Evolutionary conservation across 2,797 vertebrate species (phyloP).

Genomic region (Xiphophorus birchmanni): DNA sequence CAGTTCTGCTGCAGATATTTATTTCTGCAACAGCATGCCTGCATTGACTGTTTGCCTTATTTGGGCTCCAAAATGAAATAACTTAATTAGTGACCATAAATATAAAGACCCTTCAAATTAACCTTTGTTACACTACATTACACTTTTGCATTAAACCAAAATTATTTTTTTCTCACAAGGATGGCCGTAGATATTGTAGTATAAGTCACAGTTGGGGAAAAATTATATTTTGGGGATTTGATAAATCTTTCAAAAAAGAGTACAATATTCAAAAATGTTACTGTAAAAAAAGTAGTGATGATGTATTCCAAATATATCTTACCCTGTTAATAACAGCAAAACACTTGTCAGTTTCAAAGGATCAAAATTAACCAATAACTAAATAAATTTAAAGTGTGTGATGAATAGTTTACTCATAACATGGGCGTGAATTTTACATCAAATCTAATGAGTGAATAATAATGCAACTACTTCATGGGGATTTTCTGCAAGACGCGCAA

Average conservation of each 20-base stretch:
- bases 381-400: background rate
- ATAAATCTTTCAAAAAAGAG: slow-evolving; percentile 49
- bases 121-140: slow-evolving; percentile 83
- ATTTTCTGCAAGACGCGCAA: background rate
- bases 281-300: slow-evolving; percentile 26
- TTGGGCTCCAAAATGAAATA: slow-evolving; percentile 73
- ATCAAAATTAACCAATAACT: slow-evolving; percentile 12
- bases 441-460: background rate
- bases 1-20: slow-evolving; percentile 74
- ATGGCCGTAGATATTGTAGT: slow-evolving; percentile 31
- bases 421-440: background rate
- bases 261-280: slow-evolving; percentile 40
- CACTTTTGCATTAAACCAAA: slow-evolving; percentile 71
- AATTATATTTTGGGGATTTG: slow-evolving; percentile 41
- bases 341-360: slow-evolving; percentile 21
- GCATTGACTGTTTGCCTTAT: slow-evolving; percentile 71
- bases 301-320: slow-evolving; percentile 22
- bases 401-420: background rate
- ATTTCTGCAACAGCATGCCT: slow-evolving; percentile 68
- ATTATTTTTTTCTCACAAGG: slow-evolving; percentile 54
- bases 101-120: slow-evolving; percentile 81
- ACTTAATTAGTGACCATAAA: slow-evolving; percentile 80
- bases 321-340: slow-evolving; percentile 45
- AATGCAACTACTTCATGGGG: background rate
- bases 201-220: slow-evolving; percentile 54